Evolutionary conservation across 2,113 vertebrate species (phyloP), one percentile per base, ranked within the genome.

Genomic region (Hystrix brachyura): DNA sequence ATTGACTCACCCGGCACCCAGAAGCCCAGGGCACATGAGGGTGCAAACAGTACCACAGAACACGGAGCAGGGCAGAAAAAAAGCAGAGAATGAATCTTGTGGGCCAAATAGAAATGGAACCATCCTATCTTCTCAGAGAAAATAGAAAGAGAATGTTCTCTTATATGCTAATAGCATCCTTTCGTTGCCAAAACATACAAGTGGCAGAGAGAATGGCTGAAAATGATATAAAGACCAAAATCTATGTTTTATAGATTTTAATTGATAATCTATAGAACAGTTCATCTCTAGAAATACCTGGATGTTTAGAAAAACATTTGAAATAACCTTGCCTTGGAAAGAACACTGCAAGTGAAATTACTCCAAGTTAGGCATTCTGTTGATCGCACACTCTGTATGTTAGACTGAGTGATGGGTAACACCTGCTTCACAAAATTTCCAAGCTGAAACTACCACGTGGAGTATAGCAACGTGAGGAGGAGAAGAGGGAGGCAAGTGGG

Each of bases 281-380:
- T 21, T 64, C 59, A 18, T 59, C 57, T 88, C 43, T 57, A 79
- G 57, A 34, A 80, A 80, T 46, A 62, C 19, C 81, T 93, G 78
- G n/a, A 59, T 85, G 74, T 17, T 67, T 87, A 76, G 11, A n/a
- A 87, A 96, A 95, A 93, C n/a, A 29, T 29, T 64, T 76, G 29
- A 94, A 93, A 88, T 85, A 43, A 96, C 60, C 76, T 88, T 83
- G 76, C 59, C 53, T 92, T 95, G 87, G 59, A 92, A 85, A 43
- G 10, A 74, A 21, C 38, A 34, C 21, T n/a, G 0, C 23, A 91
- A 51, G 7, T 38, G 38, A 69, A 81, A 46, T 74, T 72, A 80
- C 38, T 64, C 82, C 69, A 81, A 15, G 32, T 51, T 88, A 19
- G 29, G 21, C 34, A 3, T 60, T 25, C 90, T 82, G 1, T 59